Evolutionary conservation across 2,797 vertebrate genomes (phyloP).

Genomic region (Hephaestus fuliginosus): DNA sequence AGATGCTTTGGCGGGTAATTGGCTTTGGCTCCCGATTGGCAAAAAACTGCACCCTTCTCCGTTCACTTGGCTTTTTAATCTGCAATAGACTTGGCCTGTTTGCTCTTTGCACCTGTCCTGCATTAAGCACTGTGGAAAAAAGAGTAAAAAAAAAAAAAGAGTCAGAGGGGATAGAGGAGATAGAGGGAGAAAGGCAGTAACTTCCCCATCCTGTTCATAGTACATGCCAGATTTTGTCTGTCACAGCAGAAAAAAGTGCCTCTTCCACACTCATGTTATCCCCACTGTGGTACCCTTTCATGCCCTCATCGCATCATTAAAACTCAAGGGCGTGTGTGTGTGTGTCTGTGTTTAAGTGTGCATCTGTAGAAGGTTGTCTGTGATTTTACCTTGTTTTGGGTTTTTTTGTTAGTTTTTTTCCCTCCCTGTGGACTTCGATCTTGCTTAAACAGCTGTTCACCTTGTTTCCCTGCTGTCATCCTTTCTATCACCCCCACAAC

Average conservation of each 20-base stretch:
- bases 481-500: conserved; percentile 21
- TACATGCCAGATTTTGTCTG: conserved; percentile 68
- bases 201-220: conserved; percentile 30
- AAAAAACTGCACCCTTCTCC: conserved; percentile 45
- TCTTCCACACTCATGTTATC: conserved; percentile 57
- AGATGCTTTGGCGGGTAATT: conserved; percentile 57
- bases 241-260: conserved; percentile 77
- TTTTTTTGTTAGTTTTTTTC: conserved; percentile 8
- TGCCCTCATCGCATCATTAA: conserved; percentile 67
- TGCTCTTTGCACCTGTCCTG: conserved; percentile 69
- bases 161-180: conserved; percentile 8
- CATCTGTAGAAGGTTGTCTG: conserved; percentile 26
- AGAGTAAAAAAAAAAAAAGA: conserved; percentile 13
- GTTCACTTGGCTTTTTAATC: conserved; percentile 49
- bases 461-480: conserved; percentile 61
- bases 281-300: conserved; percentile 58
- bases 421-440: conserved; percentile 49
- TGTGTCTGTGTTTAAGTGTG: conserved; percentile 4
- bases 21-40: conserved; percentile 50
- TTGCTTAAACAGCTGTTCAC: conserved; percentile 63
- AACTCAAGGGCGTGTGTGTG: conserved; percentile 59
- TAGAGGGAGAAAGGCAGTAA: conserved; percentile 25
- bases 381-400: conserved; percentile 29
- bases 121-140: conserved; percentile 50
- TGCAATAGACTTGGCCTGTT: conserved; percentile 64